These are phyloP conservation scores for Lophura nycthemera DNA, from an alignment of 2,113 vertebrate species.

Conservation along the genomic window DNA sequence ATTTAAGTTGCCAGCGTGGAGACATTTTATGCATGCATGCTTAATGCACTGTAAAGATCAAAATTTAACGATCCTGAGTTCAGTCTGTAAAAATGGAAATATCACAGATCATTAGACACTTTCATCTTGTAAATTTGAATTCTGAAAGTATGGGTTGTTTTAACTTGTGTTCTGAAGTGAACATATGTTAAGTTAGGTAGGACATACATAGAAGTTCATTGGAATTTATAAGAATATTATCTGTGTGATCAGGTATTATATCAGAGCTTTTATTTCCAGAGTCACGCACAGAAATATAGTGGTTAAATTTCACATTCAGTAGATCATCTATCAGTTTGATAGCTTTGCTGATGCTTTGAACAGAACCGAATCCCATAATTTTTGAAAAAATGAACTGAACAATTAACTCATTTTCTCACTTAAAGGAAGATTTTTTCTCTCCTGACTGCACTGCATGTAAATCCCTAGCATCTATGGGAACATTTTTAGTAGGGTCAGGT, in stretches of 20 bases:
- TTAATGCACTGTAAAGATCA: neutral
- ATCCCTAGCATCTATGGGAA: neutral
- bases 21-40: neutral
- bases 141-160: neutral
- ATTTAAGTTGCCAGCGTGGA: neutral
- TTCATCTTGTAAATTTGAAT: neutral
- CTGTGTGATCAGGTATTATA: neutral
- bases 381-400: neutral
- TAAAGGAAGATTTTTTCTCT: neutral
- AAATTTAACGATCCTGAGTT: neutral
- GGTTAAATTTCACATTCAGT: neutral
- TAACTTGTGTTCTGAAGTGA: neutral
- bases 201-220: neutral
- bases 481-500: neutral
- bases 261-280: neutral
- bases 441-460: neutral
- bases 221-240: neutral
- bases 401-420: neutral
- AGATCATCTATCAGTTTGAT: neutral
- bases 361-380: neutral
- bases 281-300: neutral
- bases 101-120: neutral
- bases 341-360: neutral
- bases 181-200: neutral
- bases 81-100: neutral